Base-by-base conservation (phyloP, 1,140 invertebrate species). In the Bombyx mandarina region DNA sequence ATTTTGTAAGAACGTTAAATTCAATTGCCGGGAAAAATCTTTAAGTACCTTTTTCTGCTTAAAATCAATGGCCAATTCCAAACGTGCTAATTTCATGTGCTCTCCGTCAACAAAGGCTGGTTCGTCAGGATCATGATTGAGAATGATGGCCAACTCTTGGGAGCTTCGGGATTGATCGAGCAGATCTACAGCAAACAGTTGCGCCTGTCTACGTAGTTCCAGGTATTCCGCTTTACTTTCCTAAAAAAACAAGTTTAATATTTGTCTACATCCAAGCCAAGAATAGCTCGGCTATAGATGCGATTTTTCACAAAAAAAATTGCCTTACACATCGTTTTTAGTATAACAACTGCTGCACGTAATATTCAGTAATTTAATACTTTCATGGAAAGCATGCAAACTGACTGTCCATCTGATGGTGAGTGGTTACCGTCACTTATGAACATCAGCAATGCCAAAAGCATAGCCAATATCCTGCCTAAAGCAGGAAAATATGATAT, bases 111-210 rank as follows among this genome's bases (percentile, higher is more conserved):
- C 90, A 58, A 91, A 92, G 7, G 90, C 90, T 2, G 90, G 89
- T 60, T 90, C 90, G 4, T 92, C 90, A 0, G 94, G 94, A 78
- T 96, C 94, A 58, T 95, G 92, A 78, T 96, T 96, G n/a, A 98
- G 88, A 54, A 98, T 94, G n/a, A 97, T 94, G 58, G 95, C 94
- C 62, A 98, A 79, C 83, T 99, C 97, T 60, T 94, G 92, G 0
- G 96, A 97, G 60, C 94, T 96, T 51, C 97, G 87, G 0, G 95
- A 95, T 86, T 98, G 96, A 65, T 97, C 92, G 50, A 99, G 78
- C 18, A 99, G 88, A 74, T 96, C 94, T 2, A 97, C 96, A 0
- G 96, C 96, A 73, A 98, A 98, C 76, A 95, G 92, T 87, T 98
- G 96, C 64, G 96, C 96, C 81, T 97, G 94, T 48, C 90, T 89